Evolutionary conservation across 2,797 vertebrate genomes (phyloP).

Genomic region (Propithecus deckenii): DNA sequence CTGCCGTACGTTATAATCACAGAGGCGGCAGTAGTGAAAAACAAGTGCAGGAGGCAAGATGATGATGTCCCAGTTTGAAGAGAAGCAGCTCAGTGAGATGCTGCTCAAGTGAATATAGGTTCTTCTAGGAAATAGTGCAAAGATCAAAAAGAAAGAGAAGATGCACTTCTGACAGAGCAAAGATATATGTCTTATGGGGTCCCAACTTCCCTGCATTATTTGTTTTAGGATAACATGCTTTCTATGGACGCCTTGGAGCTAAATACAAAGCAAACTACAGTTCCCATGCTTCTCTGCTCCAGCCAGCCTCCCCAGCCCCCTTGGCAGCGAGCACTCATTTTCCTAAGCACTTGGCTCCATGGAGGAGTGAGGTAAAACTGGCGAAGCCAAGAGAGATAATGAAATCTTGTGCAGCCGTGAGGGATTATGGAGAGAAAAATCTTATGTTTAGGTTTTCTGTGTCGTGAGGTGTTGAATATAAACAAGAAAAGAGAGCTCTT

Average conservation of each 20-base stretch:
- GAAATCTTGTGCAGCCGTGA: constrained; percentile 1
- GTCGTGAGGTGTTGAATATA: constrained; percentile 22
- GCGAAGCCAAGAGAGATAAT: constrained; percentile 53
- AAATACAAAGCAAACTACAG: constrained; percentile 53
- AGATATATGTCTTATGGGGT: background rate
- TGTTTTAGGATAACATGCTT: constrained; percentile 42
- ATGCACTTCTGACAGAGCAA: background rate
- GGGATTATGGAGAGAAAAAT: constrained; percentile 55
- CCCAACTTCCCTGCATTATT: background rate
- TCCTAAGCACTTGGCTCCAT: constrained; percentile 38
- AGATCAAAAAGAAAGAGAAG: background rate
- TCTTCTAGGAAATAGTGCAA: background rate
- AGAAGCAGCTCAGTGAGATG: background rate
- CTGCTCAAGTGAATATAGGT: background rate
- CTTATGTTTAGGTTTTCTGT: constrained; percentile 21
- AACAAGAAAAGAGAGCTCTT: constrained; percentile 50
- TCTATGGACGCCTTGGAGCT: constrained; percentile 45
- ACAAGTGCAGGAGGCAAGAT: background rate
- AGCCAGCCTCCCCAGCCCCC: background rate
- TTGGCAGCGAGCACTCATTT: constrained; percentile 43
- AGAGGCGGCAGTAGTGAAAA: background rate
- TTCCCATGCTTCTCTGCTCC: constrained; percentile 41
- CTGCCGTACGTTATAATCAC: background rate
- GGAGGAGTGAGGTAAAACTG: constrained; percentile 53
- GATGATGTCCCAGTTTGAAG: background rate